Percentiles rank a stretch among this genome's conserved stretches.
Conservation (phyloP, 2,888 invertebrate species). For the Campaea margaritaria region DNA sequence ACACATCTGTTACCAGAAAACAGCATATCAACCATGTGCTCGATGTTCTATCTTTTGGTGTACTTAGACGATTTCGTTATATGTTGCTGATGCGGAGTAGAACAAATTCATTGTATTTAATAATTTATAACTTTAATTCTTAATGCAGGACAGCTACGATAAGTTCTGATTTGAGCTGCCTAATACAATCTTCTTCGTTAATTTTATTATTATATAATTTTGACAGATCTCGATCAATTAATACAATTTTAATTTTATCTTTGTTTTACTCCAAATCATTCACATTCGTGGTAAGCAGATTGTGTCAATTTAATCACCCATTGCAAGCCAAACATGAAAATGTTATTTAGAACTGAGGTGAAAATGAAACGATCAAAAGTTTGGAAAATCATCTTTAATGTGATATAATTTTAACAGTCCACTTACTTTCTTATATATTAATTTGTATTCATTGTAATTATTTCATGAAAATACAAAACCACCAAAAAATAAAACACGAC, state of each 20-base stretch:
- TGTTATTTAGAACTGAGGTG: slow-evolving; percentile 47
- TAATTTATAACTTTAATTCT: too few species aligned
- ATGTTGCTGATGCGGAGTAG: slow-evolving; percentile 5
- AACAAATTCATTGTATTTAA: background rate
- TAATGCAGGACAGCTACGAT: too few species aligned
- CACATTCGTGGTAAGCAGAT: slow-evolving; percentile 71
- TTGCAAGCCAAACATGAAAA: slow-evolving; percentile 41
- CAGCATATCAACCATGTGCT: slow-evolving; percentile 21
- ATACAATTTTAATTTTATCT: slow-evolving; percentile 8
- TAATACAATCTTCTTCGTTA: background rate
- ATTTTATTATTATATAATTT: background rate
- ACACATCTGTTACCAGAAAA: slow-evolving; percentile 77
- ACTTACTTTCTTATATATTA: slow-evolving; percentile 65
- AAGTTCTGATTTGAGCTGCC: too few species aligned
- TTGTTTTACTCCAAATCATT: slow-evolving; percentile 25
- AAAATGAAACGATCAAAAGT: slow-evolving; percentile 67
- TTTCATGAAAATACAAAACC: slow-evolving; percentile 48
- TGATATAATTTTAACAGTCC: slow-evolving; percentile 81
- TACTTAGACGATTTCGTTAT: slow-evolving; percentile 5
- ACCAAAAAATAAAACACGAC: slow-evolving; percentile 40
- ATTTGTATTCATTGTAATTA: slow-evolving; percentile 20
- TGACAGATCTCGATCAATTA: too few species aligned
- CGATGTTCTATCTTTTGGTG: background rate
- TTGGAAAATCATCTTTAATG: slow-evolving; percentile 70
- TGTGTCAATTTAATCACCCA: slow-evolving; percentile 77